Percentiles rank a stretch among this genome's conserved stretches.
Evolutionary conservation across 2,113 vertebrate genomes (phyloP).

Genomic region (Rafetus swinhoei): DNA sequence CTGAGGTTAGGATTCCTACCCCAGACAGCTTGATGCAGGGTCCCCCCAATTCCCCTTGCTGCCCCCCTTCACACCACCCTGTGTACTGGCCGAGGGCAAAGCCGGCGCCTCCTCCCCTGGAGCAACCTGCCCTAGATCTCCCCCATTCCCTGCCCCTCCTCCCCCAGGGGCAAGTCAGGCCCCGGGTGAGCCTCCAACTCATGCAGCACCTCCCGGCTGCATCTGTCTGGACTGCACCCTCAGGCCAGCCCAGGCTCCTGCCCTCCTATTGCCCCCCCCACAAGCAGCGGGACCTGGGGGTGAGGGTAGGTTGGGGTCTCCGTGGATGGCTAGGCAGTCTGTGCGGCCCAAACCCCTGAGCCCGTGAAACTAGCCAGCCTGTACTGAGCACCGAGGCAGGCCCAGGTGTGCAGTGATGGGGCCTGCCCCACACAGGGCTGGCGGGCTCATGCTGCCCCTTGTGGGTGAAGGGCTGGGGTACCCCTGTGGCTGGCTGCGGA

Average conservation of each 20-base stretch:
- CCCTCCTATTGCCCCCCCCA: background rate
- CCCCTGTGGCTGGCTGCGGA: background rate
- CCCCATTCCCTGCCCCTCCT: background rate
- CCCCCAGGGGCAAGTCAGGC: no score
- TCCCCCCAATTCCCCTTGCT: no score
- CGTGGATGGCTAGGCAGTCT: background rate
- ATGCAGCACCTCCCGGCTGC: background rate
- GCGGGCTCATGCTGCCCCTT: background rate
- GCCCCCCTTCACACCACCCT: no score
- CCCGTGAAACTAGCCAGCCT: background rate
- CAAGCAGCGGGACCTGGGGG: background rate
- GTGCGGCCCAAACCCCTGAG: background rate
- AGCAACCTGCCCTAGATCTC: no score
- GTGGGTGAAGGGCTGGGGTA: background rate
- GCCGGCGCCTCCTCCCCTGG: no score
- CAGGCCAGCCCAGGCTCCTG: background rate
- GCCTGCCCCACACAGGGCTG: background rate
- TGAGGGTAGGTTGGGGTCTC: background rate
- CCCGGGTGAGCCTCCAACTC: no score
- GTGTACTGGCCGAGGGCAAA: no score
- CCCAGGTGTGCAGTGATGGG: background rate
- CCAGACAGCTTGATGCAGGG: no score
- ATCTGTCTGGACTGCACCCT: background rate
- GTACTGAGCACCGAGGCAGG: no score
- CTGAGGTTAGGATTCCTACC: background rate